Evolutionary conservation across 92 coral and sea anemone genomes (phyloP).

Genomic region (Plumapathes pennacea): DNA sequence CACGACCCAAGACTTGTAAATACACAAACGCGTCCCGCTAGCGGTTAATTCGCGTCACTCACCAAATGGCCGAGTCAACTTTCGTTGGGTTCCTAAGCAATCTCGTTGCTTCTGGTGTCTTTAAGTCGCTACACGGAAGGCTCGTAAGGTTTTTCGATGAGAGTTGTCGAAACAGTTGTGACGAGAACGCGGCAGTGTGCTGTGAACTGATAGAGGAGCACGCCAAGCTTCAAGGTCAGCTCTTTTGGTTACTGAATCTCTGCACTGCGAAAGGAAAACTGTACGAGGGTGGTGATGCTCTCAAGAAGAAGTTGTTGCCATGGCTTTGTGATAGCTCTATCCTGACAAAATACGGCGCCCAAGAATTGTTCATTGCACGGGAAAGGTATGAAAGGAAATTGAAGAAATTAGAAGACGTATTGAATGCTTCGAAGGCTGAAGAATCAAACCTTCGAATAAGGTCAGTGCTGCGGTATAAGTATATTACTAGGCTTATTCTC

Average conservation of each 20-base stretch:
- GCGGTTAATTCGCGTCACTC: neutral
- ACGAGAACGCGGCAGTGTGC: conserved; percentile 69
- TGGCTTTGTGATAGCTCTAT: conserved; percentile 59
- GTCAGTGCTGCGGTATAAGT: too few relatives aligned
- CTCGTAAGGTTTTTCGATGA: conserved; percentile 58
- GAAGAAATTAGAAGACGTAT: conserved; percentile 60
- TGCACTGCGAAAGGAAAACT: conserved; percentile 71
- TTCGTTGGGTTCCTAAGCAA: conserved; percentile 67
- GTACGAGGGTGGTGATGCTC: conserved; percentile 68
- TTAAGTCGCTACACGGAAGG: conserved; percentile 54
- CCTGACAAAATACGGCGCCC: conserved; percentile 31
- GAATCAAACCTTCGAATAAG: conserved; percentile 53
- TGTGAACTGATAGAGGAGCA: conserved; percentile 71
- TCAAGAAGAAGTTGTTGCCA: conserved; percentile 66
- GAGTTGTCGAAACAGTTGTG: conserved; percentile 75
- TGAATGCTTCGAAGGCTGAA: conserved; percentile 61
- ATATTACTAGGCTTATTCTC: too few relatives aligned
- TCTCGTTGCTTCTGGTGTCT: conserved; percentile 57
- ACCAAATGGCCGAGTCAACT: conserved; percentile 31
- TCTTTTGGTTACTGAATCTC: conserved; percentile 70
- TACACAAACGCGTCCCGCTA: too few relatives aligned
- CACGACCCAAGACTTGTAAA: too few relatives aligned
- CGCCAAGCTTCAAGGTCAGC: conserved; percentile 69
- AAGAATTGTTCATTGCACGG: conserved; percentile 26
- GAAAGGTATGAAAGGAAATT: conserved; percentile 62